Evolutionary conservation across 1,140 invertebrate species (phyloP).

Genomic region (Rhagoletis pomonella): DNA sequence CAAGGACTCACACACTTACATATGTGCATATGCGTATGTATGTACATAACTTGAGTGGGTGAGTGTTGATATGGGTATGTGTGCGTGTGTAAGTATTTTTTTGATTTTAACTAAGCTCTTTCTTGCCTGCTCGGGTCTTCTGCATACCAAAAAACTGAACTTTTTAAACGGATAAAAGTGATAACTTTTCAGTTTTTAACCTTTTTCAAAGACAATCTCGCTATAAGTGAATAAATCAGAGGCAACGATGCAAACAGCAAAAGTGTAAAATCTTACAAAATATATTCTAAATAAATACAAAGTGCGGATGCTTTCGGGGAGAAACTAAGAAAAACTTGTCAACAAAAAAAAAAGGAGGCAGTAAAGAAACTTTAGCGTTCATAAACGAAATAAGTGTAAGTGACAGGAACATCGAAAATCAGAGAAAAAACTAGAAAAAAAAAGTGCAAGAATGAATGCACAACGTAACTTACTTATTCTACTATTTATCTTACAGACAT

Average conservation of each 20-base stretch:
- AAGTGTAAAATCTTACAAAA: conserved; percentile 4
- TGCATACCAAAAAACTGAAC: neutral
- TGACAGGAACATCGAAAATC: neutral
- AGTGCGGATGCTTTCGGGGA: neutral
- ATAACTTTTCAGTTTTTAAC: conserved; percentile 7
- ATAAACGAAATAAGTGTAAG: conserved; percentile 24
- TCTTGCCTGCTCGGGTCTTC: neutral
- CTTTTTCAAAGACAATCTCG: neutral
- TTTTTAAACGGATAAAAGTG: conserved; percentile 39
- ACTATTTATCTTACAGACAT: neutral
- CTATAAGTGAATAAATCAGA: conserved; percentile 23
- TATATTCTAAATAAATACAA: neutral
- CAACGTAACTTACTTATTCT: neutral
- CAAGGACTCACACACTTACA: neutral
- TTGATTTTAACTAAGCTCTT: neutral
- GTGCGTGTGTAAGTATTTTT: neutral
- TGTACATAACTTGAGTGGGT: neutral
- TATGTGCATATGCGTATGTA: neutral
- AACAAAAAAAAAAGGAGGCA: neutral
- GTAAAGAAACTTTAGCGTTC: neutral
- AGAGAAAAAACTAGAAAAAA: neutral
- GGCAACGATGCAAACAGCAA: neutral
- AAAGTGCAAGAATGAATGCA: neutral
- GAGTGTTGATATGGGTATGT: neutral
- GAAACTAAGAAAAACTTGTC: neutral